Conservation (phyloP, 2,797 vertebrate species). For the Okamejei kenojei region DNA sequence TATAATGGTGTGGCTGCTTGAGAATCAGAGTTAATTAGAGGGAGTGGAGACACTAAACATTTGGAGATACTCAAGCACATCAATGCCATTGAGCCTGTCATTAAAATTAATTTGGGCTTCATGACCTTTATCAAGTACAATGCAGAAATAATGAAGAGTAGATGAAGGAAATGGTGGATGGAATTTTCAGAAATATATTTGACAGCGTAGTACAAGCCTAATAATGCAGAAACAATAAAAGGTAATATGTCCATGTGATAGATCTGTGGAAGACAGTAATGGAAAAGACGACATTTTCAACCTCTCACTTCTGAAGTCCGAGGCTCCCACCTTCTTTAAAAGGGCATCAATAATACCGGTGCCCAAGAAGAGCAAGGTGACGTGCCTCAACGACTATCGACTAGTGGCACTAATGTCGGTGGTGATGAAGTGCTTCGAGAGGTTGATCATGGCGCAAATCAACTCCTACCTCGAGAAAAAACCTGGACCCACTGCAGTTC, state of each 20-base stretch:
- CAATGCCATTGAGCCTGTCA: neutral
- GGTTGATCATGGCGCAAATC: too few relatives aligned
- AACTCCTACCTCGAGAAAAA: too few relatives aligned
- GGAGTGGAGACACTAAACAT: neutral
- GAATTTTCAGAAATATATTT: neutral
- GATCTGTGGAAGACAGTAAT: neutral
- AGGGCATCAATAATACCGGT: too few relatives aligned
- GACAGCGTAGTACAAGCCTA: neutral
- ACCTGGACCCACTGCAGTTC: too few relatives aligned
- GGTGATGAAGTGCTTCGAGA: too few relatives aligned
- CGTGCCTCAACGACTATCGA: too few relatives aligned
- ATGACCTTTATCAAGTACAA: neutral
- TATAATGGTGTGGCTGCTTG: neutral
- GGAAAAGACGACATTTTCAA: neutral
- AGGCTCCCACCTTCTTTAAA: too few relatives aligned
- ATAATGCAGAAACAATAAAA: neutral
- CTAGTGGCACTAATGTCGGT: too few relatives aligned
- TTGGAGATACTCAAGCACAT: neutral
- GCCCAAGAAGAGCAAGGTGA: too few relatives aligned
- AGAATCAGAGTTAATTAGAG: neutral
- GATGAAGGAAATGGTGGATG: neutral
- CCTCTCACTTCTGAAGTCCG: too few relatives aligned
- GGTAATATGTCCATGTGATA: neutral
- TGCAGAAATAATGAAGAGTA: neutral
- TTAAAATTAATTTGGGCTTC: neutral